Evolutionary conservation across 2,113 vertebrate species (phyloP).

Genomic region (Gallinago undulata): DNA sequence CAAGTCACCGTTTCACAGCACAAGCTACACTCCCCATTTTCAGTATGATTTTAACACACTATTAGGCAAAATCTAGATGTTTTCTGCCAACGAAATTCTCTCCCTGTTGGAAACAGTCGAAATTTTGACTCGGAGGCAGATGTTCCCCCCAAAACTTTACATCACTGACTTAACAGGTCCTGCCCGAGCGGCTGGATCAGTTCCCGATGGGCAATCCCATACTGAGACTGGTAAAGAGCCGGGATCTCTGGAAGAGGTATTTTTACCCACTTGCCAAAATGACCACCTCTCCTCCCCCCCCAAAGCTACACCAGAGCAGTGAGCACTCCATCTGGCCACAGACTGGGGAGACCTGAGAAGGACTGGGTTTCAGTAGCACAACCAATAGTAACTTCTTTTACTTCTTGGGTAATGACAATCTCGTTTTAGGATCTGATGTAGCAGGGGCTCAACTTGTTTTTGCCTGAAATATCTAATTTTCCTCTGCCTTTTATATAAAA

Average conservation of each 20-base stretch:
- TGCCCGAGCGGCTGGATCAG: background rate
- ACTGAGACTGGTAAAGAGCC: background rate
- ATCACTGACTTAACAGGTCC: background rate
- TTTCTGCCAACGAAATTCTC: background rate
- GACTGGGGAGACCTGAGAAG: background rate
- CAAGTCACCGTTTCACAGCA: background rate
- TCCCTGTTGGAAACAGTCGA: background rate
- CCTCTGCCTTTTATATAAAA: background rate
- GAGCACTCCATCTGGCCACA: background rate
- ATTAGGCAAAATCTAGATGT: background rate
- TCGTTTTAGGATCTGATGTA: background rate
- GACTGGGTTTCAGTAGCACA: background rate
- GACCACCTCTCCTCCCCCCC: background rate
- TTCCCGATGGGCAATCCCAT: background rate
- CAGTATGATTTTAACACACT: background rate
- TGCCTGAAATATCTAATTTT: background rate
- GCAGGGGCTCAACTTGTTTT: background rate
- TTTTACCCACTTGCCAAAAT: background rate
- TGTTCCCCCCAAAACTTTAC: background rate
- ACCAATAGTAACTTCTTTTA: background rate
- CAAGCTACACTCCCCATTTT: rapidly evolving
- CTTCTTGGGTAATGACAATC: background rate
- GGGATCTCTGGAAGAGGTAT: background rate
- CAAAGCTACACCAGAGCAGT: background rate
- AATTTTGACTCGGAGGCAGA: background rate